A percentile compares a stretch with the other conserved stretches of the same genome.
Conservation (phyloP, 2,797 vertebrate species). For the Microcaecilia unicolor region DNA sequence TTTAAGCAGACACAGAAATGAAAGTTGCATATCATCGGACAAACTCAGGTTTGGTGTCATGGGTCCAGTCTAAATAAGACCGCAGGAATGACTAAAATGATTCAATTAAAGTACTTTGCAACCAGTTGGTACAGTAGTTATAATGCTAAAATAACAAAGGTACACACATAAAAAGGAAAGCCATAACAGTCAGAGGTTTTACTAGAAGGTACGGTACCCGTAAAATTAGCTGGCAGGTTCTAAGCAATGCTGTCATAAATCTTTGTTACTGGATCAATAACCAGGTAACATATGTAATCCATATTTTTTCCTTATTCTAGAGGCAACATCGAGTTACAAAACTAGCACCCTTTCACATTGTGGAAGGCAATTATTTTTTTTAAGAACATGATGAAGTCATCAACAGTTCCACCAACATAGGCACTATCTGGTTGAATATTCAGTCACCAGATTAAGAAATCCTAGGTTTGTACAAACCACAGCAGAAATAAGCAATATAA, state of each 20-base stretch:
- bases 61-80: neutral
- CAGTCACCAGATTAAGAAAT: fast-evolving
- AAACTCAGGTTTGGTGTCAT: too few species aligned
- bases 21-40: too few species aligned
- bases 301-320: too few species aligned
- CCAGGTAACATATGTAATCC: fast-evolving
- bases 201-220: neutral
- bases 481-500: neutral
- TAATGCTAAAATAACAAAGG: too few species aligned
- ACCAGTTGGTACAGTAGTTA: neutral
- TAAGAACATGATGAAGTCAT: neutral
- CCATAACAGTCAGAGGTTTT: too few species aligned
- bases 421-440: neutral
- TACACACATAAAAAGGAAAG: too few species aligned
- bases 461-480: neutral
- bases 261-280: neutral
- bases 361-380: too few species aligned
- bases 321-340: too few species aligned
- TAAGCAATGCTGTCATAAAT: neutral
- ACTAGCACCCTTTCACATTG: too few species aligned
- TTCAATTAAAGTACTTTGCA: neutral
- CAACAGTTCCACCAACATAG: neutral
- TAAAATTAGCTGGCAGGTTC: fast-evolving
- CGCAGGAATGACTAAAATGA: neutral
- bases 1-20: too few species aligned